phyloP scores from a whole-genome alignment of 2,113 vertebrate species.

The Typhlomys cinereus region DNA sequence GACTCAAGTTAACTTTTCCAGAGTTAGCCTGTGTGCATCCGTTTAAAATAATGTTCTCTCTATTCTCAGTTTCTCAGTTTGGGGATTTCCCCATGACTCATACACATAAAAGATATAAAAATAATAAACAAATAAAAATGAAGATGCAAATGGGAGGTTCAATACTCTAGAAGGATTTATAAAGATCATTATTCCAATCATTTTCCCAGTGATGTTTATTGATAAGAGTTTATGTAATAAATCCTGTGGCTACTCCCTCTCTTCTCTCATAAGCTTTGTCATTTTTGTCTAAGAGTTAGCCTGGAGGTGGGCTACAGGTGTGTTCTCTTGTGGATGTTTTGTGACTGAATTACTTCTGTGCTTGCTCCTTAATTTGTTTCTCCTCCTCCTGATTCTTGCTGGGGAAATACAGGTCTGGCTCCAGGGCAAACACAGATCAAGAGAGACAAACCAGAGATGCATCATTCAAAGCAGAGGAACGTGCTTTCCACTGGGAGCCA shows the following conservation, averaged over 20 bases:
- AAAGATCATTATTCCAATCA: not conserved
- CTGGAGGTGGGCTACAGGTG: rapidly evolving
- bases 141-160: not conserved
- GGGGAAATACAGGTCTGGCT: not conserved
- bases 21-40: no score
- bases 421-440: not conserved
- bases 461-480: not conserved
- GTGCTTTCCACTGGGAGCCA: rapidly evolving
- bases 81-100: no score
- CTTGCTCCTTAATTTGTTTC: not conserved
- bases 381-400: not conserved
- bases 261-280: not conserved
- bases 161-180: not conserved
- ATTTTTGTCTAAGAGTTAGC: not conserved
- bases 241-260: rapidly evolving
- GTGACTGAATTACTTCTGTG: not conserved
- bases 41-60: no score
- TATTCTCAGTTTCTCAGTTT: no score
- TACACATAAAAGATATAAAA: no score
- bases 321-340: not conserved
- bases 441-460: not conserved
- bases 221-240: not conserved
- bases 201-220: not conserved
- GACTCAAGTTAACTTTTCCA: no score
- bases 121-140: no score